These are phyloP conservation scores for Brachypterus glaber DNA, from an alignment of 2,888 invertebrate genomes.

Conservation along the genomic window DNA sequence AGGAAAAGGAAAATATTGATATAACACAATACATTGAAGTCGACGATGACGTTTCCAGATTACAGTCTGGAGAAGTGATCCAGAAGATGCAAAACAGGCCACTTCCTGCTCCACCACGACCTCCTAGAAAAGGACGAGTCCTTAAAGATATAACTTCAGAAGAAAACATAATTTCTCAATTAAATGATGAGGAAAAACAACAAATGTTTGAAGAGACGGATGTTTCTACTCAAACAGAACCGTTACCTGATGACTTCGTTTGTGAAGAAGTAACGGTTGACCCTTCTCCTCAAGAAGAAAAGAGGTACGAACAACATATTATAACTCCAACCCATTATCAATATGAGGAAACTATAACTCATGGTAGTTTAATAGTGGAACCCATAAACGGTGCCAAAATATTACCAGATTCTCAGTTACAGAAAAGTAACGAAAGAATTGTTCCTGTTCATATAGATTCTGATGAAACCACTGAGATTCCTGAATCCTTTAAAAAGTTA, in stretches of 20 bases:
- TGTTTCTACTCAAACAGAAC: slow-evolving; percentile 78
- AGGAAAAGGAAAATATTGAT: slow-evolving; percentile 41
- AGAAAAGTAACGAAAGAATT: slow-evolving; percentile 24
- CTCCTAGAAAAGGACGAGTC: slow-evolving; percentile 49
- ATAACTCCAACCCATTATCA: slow-evolving; percentile 34
- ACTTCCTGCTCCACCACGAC: slow-evolving; percentile 76
- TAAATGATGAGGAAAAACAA: slow-evolving; percentile 17
- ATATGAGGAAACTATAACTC: slow-evolving; percentile 54
- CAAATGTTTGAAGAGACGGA: slow-evolving; percentile 54
- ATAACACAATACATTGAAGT: slow-evolving; percentile 54
- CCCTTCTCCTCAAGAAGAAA: slow-evolving; percentile 27
- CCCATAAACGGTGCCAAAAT: slow-evolving; percentile 45
- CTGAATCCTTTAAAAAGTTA: slow-evolving; percentile 31
- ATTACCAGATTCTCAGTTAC: slow-evolving; percentile 29
- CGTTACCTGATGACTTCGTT: slow-evolving; percentile 67
- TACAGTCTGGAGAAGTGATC: slow-evolving; percentile 66
- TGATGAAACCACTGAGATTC: slow-evolving; percentile 34
- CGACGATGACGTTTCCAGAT: slow-evolving; percentile 50
- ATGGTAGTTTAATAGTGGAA: slow-evolving; percentile 56
- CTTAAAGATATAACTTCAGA: slow-evolving; percentile 32
- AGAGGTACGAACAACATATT: slow-evolving; percentile 16
- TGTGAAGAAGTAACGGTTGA: slow-evolving; percentile 50
- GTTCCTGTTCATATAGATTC: slow-evolving; percentile 28
- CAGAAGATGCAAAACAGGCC: slow-evolving; percentile 80
- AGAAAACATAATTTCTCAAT: slow-evolving; percentile 24